These are phyloP conservation scores for Pseudocheirus occidentalis DNA, from an alignment of 2,797 vertebrate genomes.

Conservation along the genomic window DNA sequence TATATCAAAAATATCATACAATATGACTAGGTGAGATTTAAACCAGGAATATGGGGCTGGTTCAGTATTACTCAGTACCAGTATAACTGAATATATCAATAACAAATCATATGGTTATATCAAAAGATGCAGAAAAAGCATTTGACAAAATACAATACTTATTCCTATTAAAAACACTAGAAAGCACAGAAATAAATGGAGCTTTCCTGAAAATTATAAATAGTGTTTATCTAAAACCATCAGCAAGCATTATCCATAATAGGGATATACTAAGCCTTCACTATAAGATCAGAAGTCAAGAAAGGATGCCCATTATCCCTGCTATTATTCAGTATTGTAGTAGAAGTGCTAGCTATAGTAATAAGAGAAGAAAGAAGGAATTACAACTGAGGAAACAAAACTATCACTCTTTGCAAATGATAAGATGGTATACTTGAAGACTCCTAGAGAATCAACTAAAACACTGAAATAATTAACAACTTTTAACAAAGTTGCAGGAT, in stretches of 20 bases:
- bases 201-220: background rate
- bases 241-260: background rate
- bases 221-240: background rate
- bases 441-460: background rate
- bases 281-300: background rate
- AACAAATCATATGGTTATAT: background rate
- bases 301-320: background rate
- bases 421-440: background rate
- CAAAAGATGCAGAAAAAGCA: background rate
- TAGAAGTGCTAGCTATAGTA: background rate
- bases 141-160: background rate
- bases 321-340: background rate
- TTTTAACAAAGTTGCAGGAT: background rate
- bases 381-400: background rate
- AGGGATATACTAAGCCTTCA: background rate
- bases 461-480: background rate
- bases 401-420: background rate
- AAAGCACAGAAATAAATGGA: background rate
- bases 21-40: background rate
- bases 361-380: background rate
- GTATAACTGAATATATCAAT: background rate
- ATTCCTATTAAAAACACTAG: background rate
- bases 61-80: background rate
- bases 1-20: background rate
- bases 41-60: background rate